phyloP scores from a whole-genome alignment of 2,797 vertebrate species.

The Hipposideros larvatus region DNA sequence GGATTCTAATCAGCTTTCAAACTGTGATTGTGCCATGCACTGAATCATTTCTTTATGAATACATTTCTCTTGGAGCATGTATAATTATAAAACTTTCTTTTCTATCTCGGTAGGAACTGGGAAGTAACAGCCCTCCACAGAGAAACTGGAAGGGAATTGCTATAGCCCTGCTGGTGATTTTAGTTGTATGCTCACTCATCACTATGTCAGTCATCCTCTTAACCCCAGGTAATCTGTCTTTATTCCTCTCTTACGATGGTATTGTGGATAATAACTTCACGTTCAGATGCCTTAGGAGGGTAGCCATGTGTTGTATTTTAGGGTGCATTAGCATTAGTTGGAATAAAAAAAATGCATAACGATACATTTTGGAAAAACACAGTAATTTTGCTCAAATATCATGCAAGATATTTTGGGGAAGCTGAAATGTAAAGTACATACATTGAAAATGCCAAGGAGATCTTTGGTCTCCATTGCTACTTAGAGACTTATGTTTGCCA shows the following conservation, averaged over 20 bases:
- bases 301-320: constrained; percentile 67
- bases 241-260: constrained; percentile 75
- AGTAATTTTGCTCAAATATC: constrained; percentile 42
- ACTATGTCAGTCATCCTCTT: constrained; percentile 99
- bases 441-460: neutral
- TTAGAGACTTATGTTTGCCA: constrained; percentile 1
- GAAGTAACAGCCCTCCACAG: constrained; percentile 95
- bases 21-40: constrained; percentile 71
- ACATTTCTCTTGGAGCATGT: constrained; percentile 76
- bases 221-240: constrained; percentile 93
- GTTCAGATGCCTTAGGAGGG: constrained; percentile 70
- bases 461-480: neutral
- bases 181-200: constrained; percentile 98
- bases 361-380: neutral
- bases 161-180: constrained; percentile 97
- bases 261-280: constrained; percentile 69
- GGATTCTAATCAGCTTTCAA: constrained; percentile 64
- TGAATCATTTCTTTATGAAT: constrained; percentile 78
- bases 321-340: constrained; percentile 36
- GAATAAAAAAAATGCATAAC: neutral
- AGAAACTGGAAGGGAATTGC: constrained; percentile 99
- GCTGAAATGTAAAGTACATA: neutral
- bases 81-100: constrained; percentile 84
- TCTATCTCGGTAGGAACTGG: constrained; percentile 89
- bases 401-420: neutral